These are phyloP conservation scores for Abramis brama DNA, from an alignment of 2,113 vertebrate species.

Conservation along the genomic window DNA sequence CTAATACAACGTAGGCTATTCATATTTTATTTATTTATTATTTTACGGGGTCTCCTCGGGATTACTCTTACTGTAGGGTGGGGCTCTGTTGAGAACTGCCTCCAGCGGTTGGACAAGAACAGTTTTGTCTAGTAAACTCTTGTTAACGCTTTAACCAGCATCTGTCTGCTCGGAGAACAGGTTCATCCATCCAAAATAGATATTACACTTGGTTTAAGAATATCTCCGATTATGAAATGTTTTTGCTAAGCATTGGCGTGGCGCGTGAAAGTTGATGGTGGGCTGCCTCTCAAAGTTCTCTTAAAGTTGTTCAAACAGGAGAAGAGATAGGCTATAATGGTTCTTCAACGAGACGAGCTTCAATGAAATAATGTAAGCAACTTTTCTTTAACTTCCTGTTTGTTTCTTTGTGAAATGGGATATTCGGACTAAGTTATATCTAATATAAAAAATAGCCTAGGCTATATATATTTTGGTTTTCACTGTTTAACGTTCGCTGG, in stretches of 20 bases:
- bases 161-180: constrained; percentile 39
- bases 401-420: not conserved
- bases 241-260: constrained; percentile 2
- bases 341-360: constrained; percentile 61
- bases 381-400: not conserved
- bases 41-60: constrained; percentile 25
- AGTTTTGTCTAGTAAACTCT: constrained; percentile 28
- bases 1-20: not conserved
- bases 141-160: constrained; percentile 35
- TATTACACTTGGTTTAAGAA: not conserved
- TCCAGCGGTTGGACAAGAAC: constrained; percentile 40
- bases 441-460: not conserved
- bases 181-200: constrained; percentile 18
- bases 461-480: not conserved
- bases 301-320: constrained; percentile 28
- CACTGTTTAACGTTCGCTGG: not conserved
- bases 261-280: constrained; percentile 4
- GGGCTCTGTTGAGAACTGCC: constrained; percentile 55
- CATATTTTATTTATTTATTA: not conserved
- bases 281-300: constrained; percentile 36
- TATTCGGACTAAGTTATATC: not conserved
- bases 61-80: constrained; percentile 56
- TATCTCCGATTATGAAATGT: not conserved
- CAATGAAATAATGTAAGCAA: constrained; percentile 75
- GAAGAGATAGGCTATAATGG: constrained; percentile 58